Base-by-base conservation (phyloP, 2,888 invertebrate species). In the Seira sanloemensis region DNA sequence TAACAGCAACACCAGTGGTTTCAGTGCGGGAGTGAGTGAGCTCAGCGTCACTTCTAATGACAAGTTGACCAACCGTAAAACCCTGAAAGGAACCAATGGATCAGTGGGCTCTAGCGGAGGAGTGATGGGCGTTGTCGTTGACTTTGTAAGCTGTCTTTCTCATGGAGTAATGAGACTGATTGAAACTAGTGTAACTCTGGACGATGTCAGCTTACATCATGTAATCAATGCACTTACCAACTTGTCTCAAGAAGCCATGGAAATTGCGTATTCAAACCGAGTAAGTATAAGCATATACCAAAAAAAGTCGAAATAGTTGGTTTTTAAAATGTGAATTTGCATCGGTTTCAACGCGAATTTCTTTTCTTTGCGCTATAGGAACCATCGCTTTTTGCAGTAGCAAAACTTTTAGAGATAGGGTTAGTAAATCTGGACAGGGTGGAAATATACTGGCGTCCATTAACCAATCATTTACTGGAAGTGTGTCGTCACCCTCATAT, bases 361-460 rank as follows among this genome's bases (percentile, higher is more conserved):
- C n/a, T n/a, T n/a, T n/a, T n/a, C 27, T 73, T 25, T 88, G 2
- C 88, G n/a, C n/a, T n/a, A n/a, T n/a, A 96, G 95, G 98, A 99
- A 91, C 98, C 98, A 0, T 98, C 98, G 0, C 91, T 98, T 78
- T 99, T 99, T 92, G 98, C 98, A 1, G 97, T 99, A 1, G 98
- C 98, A 1, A 99, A 99, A 91, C 92, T 99, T n/a, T 92, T 99
- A n/a, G 99, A 99, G 92, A 98, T 98, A 0, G 98, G 98, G 0
- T 91, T 98, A 84, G 98, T 98, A 0, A 99, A 99, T 91, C 94
- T 99, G 93, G 94, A 95, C 69, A 93, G 99, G 77, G 96, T 98
- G 65, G 97, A 98, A 91, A 96, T 98, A 0, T 93, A 98, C 89
- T 99, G 99, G 99, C 93, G 96, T 87, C 98, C 98, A 0, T 93